Percentiles rank a stretch among this genome's conserved stretches.
Conservation (phyloP, 2,888 invertebrate genomes). For the Tipula helvola region DNA sequence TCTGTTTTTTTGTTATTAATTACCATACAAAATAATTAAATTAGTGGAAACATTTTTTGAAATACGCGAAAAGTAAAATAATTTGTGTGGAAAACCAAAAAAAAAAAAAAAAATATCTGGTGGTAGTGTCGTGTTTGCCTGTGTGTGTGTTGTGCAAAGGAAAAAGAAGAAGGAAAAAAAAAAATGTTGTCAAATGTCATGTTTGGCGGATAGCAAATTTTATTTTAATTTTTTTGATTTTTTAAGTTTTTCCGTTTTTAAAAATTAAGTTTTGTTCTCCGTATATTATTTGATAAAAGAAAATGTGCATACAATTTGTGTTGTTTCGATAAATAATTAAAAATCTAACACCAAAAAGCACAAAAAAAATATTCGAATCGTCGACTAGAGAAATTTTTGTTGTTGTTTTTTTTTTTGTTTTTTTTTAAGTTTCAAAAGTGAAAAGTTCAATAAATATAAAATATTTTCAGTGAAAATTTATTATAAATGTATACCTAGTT, state of each 20-base stretch:
- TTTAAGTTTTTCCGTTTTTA: neutral
- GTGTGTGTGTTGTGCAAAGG: neutral
- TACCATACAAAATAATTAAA: neutral
- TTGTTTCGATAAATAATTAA: neutral
- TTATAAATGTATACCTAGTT: neutral
- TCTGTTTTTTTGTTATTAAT: neutral
- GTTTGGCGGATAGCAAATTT: slow-evolving; percentile 10
- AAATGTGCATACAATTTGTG: neutral
- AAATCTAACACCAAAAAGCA: neutral
- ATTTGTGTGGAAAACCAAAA: neutral
- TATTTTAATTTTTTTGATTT: slow-evolving; percentile 7
- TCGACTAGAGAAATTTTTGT: neutral
- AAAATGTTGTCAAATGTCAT: slow-evolving; percentile 11
- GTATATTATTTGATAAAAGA: neutral
- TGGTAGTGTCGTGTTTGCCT: neutral
- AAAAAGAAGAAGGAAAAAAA: neutral
- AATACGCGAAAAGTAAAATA: neutral
- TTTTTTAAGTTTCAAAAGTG: neutral
- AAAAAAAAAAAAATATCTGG: neutral
- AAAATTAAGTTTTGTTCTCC: neutral
- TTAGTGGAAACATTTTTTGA: neutral
- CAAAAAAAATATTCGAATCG: neutral
- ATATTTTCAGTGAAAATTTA: neutral
- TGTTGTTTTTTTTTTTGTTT: neutral
- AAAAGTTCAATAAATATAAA: neutral